These are phyloP conservation scores for Pleuronectes platessa DNA, from an alignment of 2,113 vertebrate species.

Conservation along the genomic window DNA sequence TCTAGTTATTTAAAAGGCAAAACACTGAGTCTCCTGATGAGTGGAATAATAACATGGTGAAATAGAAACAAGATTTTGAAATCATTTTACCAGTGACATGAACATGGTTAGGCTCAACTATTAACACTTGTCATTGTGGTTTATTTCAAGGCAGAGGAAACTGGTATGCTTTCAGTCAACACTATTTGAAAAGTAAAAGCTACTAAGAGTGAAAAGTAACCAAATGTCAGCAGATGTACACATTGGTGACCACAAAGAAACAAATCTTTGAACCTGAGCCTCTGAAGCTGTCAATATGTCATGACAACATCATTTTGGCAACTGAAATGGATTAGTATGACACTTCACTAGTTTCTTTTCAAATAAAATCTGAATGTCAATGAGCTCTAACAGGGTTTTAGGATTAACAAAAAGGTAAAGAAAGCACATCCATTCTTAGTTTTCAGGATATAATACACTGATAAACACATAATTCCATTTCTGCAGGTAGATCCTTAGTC, in stretches of 20 bases:
- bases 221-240: background rate
- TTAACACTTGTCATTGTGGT: background rate
- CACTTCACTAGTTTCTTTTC: background rate
- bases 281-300: background rate
- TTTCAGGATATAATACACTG: too few species aligned
- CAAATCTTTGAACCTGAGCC: background rate
- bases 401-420: background rate
- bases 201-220: background rate
- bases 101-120: background rate
- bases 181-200: background rate
- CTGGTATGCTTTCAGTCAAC: background rate
- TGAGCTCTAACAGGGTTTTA: background rate
- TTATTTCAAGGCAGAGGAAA: background rate
- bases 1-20: conserved; percentile 26
- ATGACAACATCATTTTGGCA: conserved; percentile 5
- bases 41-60: background rate
- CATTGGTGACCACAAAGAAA: background rate
- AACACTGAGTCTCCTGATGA: background rate
- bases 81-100: background rate
- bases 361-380: background rate
- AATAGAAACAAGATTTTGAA: background rate
- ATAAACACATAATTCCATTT: too few species aligned
- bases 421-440: background rate
- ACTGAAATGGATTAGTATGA: background rate
- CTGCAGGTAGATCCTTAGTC: background rate